Evolutionary conservation across 2,113 vertebrate species (phyloP), one percentile per base, ranked within the genome.

Genomic region (Danio rerio): DNA sequence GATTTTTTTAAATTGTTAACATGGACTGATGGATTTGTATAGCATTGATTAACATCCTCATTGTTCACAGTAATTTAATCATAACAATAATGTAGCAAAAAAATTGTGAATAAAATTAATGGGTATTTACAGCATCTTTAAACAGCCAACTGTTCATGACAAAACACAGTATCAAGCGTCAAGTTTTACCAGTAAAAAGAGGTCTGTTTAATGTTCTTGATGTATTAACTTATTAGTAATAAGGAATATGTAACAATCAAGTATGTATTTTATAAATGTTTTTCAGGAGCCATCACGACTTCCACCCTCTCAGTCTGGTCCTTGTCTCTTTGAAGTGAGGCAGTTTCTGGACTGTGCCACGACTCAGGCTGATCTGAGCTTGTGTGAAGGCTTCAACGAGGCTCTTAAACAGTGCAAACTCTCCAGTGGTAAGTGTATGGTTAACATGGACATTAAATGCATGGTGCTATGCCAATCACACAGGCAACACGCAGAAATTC

Each of bases 331-430:
- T 10, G 97, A 99, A 89, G 94, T 99, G 85, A 95, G 87, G 83
- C 97, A 98, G 90, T 98, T 99, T 89, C 91, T 99, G 86, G 96
- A 99, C 1, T 99, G 97, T 18, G 96, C 97, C 0, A 96, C 94
- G 68, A 95, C 84, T 79, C 96, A 98, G 90, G 87, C 80, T 0
- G 97, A 99, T 89, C 92, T 99, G 87, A 93, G 88, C 83, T 65
- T 98, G 72, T 99, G 97, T 0, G 97, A 99, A 88, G 97, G 97
- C 83, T 99, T 98, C 91, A 98, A 89, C 0, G 97, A 99, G 90
- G 97, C 93, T 0, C 93, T 98, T 88, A 98, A 97, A 89, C 97
- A 98, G 86, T 99, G 97, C 94, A 98, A 97, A 82, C 89, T 90
- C 55, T 96, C 93, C 80, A 92, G 92, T 0, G 96, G 97, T 98